These are phyloP conservation scores for Lophotriccus pileatus DNA, from an alignment of 2,797 vertebrate genomes.

Conservation along the genomic window DNA sequence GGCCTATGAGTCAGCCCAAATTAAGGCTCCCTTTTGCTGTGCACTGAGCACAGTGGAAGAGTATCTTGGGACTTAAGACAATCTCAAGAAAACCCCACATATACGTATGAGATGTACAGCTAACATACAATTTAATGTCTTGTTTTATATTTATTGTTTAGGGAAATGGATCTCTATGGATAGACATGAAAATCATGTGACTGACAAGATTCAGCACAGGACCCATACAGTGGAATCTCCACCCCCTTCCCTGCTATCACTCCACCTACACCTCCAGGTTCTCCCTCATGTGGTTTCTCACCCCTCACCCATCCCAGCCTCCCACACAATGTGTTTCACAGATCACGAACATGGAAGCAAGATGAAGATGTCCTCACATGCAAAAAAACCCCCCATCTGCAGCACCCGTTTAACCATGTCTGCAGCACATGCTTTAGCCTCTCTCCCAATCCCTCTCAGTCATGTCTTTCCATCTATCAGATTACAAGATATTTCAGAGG, in stretches of 20 bases:
- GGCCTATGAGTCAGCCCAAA: background rate
- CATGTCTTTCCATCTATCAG: background rate
- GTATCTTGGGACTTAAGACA: background rate
- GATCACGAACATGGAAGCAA: background rate
- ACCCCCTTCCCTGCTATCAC: background rate
- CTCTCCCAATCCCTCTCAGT: background rate
- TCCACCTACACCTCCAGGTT: background rate
- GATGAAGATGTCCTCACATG: background rate
- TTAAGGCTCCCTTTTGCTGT: background rate
- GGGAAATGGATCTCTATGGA: background rate
- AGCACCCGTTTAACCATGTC: rapidly evolving
- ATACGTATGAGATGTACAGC: background rate
- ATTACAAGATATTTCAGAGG: background rate
- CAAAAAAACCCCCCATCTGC: background rate
- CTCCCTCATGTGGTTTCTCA: background rate
- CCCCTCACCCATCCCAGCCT: background rate
- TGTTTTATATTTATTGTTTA: background rate
- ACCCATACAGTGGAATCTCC: background rate
- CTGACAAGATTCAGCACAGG: background rate
- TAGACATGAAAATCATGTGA: background rate
- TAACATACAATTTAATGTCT: background rate
- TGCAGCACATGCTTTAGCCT: background rate
- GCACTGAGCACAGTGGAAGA: background rate
- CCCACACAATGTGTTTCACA: background rate
- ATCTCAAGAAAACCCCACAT: background rate